A percentile compares a stretch with the other conserved stretches of the same genome.
Evolutionary conservation across 2,113 vertebrate species (phyloP).

Genomic region (Myotis brandtii): DNA sequence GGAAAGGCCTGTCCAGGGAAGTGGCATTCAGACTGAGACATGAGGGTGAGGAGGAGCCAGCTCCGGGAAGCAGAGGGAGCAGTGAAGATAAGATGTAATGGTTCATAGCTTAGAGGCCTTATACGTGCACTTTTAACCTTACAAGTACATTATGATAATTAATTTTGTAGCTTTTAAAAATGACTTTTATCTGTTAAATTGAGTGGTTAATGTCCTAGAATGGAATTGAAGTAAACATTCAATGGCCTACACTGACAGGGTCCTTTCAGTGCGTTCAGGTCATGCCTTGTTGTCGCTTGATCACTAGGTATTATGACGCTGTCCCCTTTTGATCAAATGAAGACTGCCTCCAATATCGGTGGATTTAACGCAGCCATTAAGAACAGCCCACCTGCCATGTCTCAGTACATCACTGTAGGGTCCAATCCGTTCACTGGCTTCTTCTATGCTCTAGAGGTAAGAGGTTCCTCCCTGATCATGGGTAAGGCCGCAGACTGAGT

Average conservation of each 20-base stretch:
- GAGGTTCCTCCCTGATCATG: slow-evolving; percentile 30
- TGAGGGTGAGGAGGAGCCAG: not conserved
- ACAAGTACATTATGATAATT: not conserved
- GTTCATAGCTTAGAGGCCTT: not conserved
- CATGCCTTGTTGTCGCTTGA: slow-evolving; percentile 45
- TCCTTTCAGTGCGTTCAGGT: not conserved
- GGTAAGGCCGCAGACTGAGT: not conserved
- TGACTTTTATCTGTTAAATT: not conserved
- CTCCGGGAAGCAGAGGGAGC: not conserved
- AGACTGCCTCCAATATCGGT: slow-evolving; percentile 97
- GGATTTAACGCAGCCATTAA: slow-evolving; percentile 97
- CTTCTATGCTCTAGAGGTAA: slow-evolving; percentile 98
- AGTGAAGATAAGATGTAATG: not conserved
- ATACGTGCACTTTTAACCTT: not conserved
- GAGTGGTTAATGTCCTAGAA: not conserved
- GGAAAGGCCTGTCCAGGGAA: not conserved
- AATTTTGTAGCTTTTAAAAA: slow-evolving; percentile 29
- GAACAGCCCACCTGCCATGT: slow-evolving; percentile 97
- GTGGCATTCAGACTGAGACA: not conserved
- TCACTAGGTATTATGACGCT: slow-evolving; percentile 94
- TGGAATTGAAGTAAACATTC: slow-evolving; percentile 16
- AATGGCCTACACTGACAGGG: not conserved
- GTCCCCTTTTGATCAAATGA: slow-evolving; percentile 99
- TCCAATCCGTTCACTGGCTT: slow-evolving; percentile 96
- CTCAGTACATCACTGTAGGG: slow-evolving; percentile 97